A percentile compares a stretch with the other conserved stretches of the same genome.
phyloP scores from a whole-genome alignment of 2,113 vertebrate genomes.

The Mugil cephalus region DNA sequence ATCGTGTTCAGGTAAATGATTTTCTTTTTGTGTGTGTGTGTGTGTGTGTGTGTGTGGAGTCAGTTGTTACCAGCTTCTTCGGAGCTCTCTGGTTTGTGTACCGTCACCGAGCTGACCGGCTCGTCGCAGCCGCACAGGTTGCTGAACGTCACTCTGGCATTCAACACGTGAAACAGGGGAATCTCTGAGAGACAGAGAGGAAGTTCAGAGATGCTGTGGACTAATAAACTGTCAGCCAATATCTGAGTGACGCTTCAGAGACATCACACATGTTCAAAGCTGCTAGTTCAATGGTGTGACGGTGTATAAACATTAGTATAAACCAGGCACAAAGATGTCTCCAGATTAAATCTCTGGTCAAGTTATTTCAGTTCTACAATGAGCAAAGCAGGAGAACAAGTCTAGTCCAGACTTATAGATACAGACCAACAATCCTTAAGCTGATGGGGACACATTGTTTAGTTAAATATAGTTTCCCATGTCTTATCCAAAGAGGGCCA shows the following conservation, averaged over 20 bases:
- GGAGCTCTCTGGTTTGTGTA: conserved; percentile 69
- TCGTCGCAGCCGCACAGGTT: conserved; percentile 88
- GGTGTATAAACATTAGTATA: too few species aligned
- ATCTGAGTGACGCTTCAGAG: not conserved
- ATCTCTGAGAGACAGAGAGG: conserved; percentile 78
- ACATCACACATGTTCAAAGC: too few species aligned
- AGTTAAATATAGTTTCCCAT: too few species aligned
- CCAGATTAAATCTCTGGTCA: too few species aligned
- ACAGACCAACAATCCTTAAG: not conserved
- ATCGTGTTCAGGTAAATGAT: not conserved
- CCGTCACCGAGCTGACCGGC: conserved; percentile 83
- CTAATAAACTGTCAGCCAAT: not conserved
- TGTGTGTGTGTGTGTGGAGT: conserved; percentile 1
- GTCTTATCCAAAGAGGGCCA: too few species aligned
- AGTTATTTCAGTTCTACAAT: too few species aligned
- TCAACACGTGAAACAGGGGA: conserved; percentile 87
- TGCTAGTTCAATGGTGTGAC: too few species aligned
- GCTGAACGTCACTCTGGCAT: conserved; percentile 88
- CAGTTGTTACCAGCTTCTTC: conserved; percentile 75
- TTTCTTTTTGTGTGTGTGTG: not conserved
- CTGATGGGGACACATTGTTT: too few species aligned
- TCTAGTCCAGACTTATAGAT: not conserved
- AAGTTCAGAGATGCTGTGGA: not conserved
- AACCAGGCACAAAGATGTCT: too few species aligned
- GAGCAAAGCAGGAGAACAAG: not conserved